Conservation (phyloP, 2,888 invertebrate genomes). For the Temnothorax ravouxi region DNA sequence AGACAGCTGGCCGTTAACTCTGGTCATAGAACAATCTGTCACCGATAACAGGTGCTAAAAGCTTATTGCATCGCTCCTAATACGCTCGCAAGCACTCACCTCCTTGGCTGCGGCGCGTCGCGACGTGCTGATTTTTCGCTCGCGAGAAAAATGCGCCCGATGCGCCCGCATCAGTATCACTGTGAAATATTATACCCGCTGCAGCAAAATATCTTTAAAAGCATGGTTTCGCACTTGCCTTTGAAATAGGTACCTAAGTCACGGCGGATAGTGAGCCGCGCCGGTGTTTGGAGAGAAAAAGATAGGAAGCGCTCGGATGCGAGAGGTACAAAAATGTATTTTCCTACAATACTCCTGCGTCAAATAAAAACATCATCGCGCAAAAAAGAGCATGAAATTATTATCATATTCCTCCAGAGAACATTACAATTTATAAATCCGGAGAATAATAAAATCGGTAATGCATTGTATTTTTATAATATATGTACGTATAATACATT, state of each 20-base stretch:
- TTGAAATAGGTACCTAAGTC: constrained; percentile 50
- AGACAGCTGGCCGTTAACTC: constrained; percentile 36
- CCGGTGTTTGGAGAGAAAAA: not conserved
- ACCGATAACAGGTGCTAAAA: constrained; percentile 42
- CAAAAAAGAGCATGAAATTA: not conserved
- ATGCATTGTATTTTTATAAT: not conserved
- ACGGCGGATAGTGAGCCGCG: not conserved
- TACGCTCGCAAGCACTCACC: constrained; percentile 33
- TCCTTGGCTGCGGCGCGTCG: not conserved
- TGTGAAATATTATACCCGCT: constrained; percentile 45
- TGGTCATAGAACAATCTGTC: constrained; percentile 26
- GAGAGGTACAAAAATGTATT: constrained; percentile 26
- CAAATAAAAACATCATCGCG: constrained; percentile 32
- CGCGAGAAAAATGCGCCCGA: constrained; percentile 34
- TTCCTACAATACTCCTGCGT: constrained; percentile 12
- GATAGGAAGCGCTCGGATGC: not conserved
- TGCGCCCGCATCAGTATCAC: not conserved
- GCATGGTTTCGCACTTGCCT: constrained; percentile 49
- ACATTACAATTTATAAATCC: not conserved
- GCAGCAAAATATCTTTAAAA: constrained; percentile 42
- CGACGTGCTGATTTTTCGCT: constrained; percentile 5
- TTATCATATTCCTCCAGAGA: not conserved
- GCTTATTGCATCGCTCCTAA: constrained; percentile 51
- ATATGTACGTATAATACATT: not conserved
- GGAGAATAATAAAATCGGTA: not conserved